Evolutionary conservation across 2,113 vertebrate genomes (phyloP), one percentile per base, ranked within the genome.

Genomic region (Panurus biarmicus): DNA sequence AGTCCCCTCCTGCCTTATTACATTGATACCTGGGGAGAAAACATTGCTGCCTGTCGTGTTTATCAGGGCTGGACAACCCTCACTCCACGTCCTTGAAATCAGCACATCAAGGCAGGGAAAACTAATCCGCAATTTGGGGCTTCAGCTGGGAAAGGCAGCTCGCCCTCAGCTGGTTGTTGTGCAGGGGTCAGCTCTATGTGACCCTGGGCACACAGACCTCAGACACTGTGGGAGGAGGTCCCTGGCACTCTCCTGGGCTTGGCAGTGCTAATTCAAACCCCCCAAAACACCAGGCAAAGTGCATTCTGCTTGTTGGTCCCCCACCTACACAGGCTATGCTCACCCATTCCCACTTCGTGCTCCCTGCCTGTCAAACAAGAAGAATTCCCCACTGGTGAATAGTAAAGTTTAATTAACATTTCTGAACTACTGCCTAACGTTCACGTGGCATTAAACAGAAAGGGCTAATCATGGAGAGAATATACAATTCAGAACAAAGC

Each of bases 361-460:
- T 62, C 40, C 61, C 36, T 45, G 10, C 13, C 74, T 33, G 14
- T 48, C 75, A 80, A 85, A 67, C 21, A 70, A 17, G 40, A 77
- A 42, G 40, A 64, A 90, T 35, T 74, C 60, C 51, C 31, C 44
- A 22, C 22, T 31, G 38, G 65, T 77, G 76, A 84, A 54, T 2
- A 64, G 69, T 28, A 40, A 84, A 62, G 70, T 81, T 90, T 70
- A 87, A 85, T 83, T 88, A 92, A 64, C 33, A 48, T 95, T 87
- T 78, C 54, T 44, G 53, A 90, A 57, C 56, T 29, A 2, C 48
- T 78, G 61, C 40, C 53, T 48, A 18, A 64, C 19, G 45, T 13
- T 84, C n/a, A 5, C 18, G 29, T 53, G 60, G 86, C 93, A 90
- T 83, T 58, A 74, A 80, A 62, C 12, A 51, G 64, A 64, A 86